Percentiles rank a stretch among this genome's conserved stretches.
Conservation (phyloP, 1,140 invertebrate genomes). For the Heterodera carotae region DNA sequence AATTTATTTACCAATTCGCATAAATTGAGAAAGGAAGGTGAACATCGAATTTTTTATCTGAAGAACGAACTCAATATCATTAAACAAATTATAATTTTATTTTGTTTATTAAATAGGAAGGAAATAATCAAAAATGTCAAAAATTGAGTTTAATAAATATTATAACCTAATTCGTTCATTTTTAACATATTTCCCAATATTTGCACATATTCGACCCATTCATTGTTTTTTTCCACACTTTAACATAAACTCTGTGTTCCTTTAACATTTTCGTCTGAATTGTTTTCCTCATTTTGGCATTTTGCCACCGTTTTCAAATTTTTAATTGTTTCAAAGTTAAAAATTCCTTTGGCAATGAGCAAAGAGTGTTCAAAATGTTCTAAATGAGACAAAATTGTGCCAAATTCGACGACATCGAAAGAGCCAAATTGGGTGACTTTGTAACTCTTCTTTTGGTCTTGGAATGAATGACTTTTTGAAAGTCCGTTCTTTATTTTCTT, state of each 20-base stretch:
- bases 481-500: background rate
- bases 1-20: background rate
- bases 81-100: background rate
- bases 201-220: background rate
- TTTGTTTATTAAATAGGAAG: no score
- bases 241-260: background rate
- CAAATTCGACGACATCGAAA: background rate
- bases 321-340: background rate
- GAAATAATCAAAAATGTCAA: no score
- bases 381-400: background rate
- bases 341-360: background rate
- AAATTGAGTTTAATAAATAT: background rate
- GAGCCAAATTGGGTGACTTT: background rate
- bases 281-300: background rate
- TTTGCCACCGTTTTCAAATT: background rate
- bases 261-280: background rate
- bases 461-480: no score
- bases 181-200: background rate
- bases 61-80: background rate
- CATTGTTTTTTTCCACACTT: background rate
- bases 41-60: no score
- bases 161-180: background rate
- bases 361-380: background rate
- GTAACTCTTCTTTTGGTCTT: background rate
- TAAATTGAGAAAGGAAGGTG: slow-evolving; percentile 15